A percentile compares a stretch with the other conserved stretches of the same genome.
These are phyloP conservation scores for Scomberomorus guttatus DNA, from an alignment of 2,797 vertebrate genomes.

Conservation along the genomic window DNA sequence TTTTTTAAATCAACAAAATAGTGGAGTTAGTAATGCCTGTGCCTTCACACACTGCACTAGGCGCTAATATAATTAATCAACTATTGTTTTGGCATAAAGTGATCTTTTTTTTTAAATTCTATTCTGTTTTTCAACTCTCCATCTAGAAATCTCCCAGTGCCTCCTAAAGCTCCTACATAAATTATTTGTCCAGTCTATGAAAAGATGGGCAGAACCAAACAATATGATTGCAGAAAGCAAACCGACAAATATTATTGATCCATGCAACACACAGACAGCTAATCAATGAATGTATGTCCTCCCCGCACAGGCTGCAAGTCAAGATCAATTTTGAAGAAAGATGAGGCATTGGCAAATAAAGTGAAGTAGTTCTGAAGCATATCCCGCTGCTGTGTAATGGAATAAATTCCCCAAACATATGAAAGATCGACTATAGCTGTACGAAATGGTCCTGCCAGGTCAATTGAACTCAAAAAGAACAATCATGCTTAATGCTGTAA, in stretches of 20 bases:
- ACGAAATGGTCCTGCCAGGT: slow-evolving; percentile 52
- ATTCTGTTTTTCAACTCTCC: neutral
- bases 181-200: slow-evolving; percentile 74
- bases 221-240: slow-evolving; percentile 84
- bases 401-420: slow-evolving; percentile 73
- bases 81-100: neutral
- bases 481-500: slow-evolving; percentile 53
- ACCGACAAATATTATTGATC: slow-evolving; percentile 86
- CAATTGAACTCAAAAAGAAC: slow-evolving; percentile 53
- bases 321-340: slow-evolving; percentile 83
- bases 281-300: slow-evolving; percentile 85
- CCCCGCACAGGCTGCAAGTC: slow-evolving; percentile 74
- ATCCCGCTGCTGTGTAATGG: slow-evolving; percentile 71
- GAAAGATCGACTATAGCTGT: slow-evolving; percentile 61
- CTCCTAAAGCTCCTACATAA: slow-evolving; percentile 57
- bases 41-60: neutral
- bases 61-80: neutral
- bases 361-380: slow-evolving; percentile 77
- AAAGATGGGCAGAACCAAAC: slow-evolving; percentile 78
- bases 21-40: neutral
- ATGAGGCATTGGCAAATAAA: slow-evolving; percentile 83
- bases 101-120: neutral
- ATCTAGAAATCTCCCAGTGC: slow-evolving; percentile 1
- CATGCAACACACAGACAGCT: slow-evolving; percentile 80
- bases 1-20: neutral